These are phyloP conservation scores for Aptenodytes patagonicus DNA, from an alignment of 2,113 vertebrate species.

Conservation along the genomic window DNA sequence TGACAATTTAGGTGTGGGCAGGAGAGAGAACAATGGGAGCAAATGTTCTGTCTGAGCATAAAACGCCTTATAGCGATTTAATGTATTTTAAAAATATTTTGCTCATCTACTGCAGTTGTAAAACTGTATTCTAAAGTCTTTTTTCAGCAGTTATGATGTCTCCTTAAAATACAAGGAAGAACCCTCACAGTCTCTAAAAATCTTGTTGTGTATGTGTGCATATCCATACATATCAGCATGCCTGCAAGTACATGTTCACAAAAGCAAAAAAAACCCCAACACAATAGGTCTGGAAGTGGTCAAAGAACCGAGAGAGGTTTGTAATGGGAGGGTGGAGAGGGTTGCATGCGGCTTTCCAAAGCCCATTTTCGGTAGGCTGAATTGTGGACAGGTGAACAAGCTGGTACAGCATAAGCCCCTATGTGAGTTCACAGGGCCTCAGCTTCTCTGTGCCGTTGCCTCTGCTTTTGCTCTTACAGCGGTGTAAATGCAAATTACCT, in stretches of 20 bases:
- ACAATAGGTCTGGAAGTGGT: background rate
- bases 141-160: background rate
- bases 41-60: background rate
- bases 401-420: accelerated
- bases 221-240: accelerated
- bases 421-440: accelerated
- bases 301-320: background rate
- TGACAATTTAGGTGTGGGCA: background rate
- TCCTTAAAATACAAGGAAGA: background rate
- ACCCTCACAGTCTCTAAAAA: background rate
- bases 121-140: background rate
- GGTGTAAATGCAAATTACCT: background rate
- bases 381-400: background rate
- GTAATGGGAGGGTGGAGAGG: background rate
- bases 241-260: background rate
- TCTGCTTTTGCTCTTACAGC: background rate
- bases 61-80: background rate
- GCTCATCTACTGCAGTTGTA: background rate
- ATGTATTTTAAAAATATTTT: background rate
- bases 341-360: background rate
- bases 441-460: background rate
- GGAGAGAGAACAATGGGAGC: background rate
- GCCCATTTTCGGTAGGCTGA: background rate
- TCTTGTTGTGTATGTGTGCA: background rate
- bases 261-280: background rate